A percentile compares a stretch with the other conserved stretches of the same genome.
These are phyloP conservation scores for Coracopsis vasa DNA, from an alignment of 2,113 vertebrate species.

Conservation along the genomic window DNA sequence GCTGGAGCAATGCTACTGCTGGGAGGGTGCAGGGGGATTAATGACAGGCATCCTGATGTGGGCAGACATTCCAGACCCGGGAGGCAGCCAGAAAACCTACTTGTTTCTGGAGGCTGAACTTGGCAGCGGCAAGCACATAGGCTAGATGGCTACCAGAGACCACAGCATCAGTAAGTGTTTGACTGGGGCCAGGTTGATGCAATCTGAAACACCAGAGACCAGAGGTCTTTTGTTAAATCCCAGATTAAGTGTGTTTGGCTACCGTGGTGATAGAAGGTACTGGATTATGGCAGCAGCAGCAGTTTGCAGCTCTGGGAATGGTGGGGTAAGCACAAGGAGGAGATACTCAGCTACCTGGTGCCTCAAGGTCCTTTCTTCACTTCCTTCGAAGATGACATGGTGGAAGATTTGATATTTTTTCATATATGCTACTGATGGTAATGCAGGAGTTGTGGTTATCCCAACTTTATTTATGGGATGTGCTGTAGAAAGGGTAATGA, in stretches of 20 bases:
- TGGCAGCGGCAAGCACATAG: neutral
- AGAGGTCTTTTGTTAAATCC: neutral
- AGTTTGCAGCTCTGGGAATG: neutral
- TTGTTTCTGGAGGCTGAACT: neutral
- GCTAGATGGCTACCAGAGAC: neutral
- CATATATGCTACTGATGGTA: neutral
- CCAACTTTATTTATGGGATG: neutral
- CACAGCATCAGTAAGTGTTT: neutral
- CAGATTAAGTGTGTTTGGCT: neutral
- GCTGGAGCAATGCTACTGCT: neutral
- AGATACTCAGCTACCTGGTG: neutral
- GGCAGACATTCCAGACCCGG: neutral
- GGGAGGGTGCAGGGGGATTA: neutral
- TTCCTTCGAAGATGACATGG: neutral
- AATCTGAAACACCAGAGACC: neutral
- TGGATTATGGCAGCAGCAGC: neutral
- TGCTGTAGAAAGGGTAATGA: neutral
- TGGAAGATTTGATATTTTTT: neutral
- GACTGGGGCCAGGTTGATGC: neutral
- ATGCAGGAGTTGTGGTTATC: neutral
- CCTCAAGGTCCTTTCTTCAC: neutral
- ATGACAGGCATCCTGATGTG: neutral
- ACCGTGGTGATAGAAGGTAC: neutral
- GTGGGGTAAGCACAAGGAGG: neutral
- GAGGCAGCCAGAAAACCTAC: neutral